phyloP scores from a whole-genome alignment of 2,888 invertebrate genomes.

The Operophtera brumata region DNA sequence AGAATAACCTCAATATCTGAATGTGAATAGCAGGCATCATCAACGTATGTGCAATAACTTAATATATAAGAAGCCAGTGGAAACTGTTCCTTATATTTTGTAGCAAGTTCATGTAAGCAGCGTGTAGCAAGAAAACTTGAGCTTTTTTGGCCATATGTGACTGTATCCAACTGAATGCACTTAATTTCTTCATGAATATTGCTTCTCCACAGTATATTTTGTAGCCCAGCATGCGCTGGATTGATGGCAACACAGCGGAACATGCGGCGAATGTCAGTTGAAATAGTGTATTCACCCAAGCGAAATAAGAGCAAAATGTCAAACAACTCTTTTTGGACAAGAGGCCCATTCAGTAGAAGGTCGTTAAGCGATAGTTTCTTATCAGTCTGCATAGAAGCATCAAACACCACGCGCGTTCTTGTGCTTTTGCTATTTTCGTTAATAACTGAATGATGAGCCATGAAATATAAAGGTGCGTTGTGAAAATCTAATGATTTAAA shows the following conservation, averaged over 20 bases:
- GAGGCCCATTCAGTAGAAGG: background rate
- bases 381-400: slow-evolving; percentile 1
- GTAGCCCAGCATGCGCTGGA: background rate
- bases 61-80: background rate
- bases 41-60: background rate
- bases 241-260: background rate
- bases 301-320: slow-evolving; percentile 27
- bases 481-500: background rate
- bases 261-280: slow-evolving; percentile 28
- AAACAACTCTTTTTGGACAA: slow-evolving; percentile 25
- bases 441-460: background rate
- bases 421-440: background rate
- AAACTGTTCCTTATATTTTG: too few species aligned
- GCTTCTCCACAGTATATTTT: background rate
- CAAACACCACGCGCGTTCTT: background rate
- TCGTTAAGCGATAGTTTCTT: background rate
- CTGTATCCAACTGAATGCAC: slow-evolving; percentile 28
- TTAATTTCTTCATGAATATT: slow-evolving; percentile 4
- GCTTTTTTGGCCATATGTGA: slow-evolving; percentile 31
- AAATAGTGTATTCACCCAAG: slow-evolving; percentile 9
- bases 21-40: background rate
- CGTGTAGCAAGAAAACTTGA: slow-evolving; percentile 10
- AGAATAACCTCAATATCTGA: background rate
- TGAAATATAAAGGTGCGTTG: background rate
- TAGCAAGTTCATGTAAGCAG: too few species aligned